Conservation (phyloP, 2,888 invertebrate genomes). For the Lymantria dispar region DNA sequence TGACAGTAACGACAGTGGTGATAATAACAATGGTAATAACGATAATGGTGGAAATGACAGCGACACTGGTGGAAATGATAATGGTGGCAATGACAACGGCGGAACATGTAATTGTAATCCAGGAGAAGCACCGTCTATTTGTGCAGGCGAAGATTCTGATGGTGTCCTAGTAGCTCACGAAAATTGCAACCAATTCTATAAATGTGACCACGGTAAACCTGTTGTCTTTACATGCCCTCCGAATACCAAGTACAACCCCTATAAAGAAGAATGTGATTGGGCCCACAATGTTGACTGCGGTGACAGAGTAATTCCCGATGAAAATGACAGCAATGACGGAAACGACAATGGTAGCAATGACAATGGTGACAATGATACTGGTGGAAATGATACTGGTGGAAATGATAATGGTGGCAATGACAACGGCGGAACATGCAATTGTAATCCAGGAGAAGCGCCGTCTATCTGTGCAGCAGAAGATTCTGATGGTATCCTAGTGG, state of each 20-base stretch:
- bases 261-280: slow-evolving; percentile 44
- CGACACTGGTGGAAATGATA: slow-evolving; percentile 1
- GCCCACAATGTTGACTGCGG: slow-evolving; percentile 43
- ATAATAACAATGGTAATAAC: background rate
- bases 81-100: slow-evolving; percentile 1
- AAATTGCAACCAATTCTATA: slow-evolving; percentile 48
- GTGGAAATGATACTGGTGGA: slow-evolving; percentile 1
- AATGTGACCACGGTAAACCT: slow-evolving; percentile 37
- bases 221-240: slow-evolving; percentile 31
- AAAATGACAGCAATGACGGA: background rate
- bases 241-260: slow-evolving; percentile 38
- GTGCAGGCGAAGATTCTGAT: slow-evolving; percentile 35
- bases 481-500: background rate
- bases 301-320: slow-evolving; percentile 30
- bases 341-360: slow-evolving; percentile 10
- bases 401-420: background rate
- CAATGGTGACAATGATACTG: too few species aligned
- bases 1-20: background rate
- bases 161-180: slow-evolving; percentile 43
- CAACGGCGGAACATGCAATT: background rate
- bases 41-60: background rate
- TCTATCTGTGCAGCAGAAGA: background rate
- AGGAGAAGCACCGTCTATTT: slow-evolving; percentile 28
- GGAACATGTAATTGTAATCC: background rate
- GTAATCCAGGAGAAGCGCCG: background rate